Evolutionary conservation across 2,888 invertebrate species (phyloP).

Genomic region (Asteroscopus sphinx): DNA sequence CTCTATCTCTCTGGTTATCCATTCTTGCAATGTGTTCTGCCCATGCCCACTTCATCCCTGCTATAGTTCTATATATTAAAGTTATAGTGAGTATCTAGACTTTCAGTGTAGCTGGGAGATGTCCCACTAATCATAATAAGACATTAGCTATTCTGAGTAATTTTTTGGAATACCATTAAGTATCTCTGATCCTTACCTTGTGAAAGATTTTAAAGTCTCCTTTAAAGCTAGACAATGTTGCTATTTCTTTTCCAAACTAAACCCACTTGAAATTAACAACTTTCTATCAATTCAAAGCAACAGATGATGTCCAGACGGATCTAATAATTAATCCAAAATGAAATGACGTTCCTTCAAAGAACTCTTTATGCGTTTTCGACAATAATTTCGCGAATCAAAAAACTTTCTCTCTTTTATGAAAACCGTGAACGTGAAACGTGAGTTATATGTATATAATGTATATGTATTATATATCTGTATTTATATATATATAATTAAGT

Average conservation of each 20-base stretch:
- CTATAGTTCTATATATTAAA: too few species aligned
- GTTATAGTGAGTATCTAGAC: too few species aligned
- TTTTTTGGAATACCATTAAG: neutral
- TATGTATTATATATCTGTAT: too few species aligned
- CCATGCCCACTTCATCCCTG: too few species aligned
- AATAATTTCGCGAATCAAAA: slow-evolving; percentile 2
- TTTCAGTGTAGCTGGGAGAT: too few species aligned
- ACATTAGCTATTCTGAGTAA: too few species aligned
- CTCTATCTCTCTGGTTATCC: too few species aligned
- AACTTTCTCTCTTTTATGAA: slow-evolving; percentile 32
- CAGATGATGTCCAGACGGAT: slow-evolving; percentile 20
- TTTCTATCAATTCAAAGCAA: slow-evolving; percentile 34
- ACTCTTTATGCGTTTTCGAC: slow-evolving; percentile 16
- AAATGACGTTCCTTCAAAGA: slow-evolving; percentile 14
- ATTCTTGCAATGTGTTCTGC: too few species aligned
- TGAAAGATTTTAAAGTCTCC: neutral
- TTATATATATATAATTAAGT: too few species aligned
- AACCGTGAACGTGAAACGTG: too few species aligned
- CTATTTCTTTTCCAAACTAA: slow-evolving; percentile 7
- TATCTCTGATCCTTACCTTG: neutral
- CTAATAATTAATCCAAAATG: slow-evolving; percentile 18
- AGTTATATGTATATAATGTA: too few species aligned
- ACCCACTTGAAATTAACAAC: slow-evolving; percentile 4
- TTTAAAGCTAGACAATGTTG: slow-evolving; percentile 5
- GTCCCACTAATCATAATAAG: too few species aligned